Evolutionary conservation across 1,140 invertebrate genomes (phyloP).

Genomic region (Listronotus oregonensis): DNA sequence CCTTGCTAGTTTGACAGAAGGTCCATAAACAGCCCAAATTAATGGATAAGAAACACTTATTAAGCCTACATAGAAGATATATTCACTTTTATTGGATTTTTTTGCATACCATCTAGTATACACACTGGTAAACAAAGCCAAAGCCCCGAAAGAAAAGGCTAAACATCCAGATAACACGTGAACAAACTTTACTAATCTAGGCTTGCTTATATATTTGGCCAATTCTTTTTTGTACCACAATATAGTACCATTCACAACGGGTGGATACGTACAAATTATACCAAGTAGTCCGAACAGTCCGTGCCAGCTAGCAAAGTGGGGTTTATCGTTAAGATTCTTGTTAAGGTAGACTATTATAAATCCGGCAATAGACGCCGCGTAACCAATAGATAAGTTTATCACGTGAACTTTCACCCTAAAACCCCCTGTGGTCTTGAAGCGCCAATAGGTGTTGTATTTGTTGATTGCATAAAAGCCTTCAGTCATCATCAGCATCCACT

Average conservation of each 20-base stretch:
- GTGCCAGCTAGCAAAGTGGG: slow-evolving; percentile 46
- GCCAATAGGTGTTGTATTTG: no score
- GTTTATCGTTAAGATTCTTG: slow-evolving; percentile 37
- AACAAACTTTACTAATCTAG: slow-evolving; percentile 41
- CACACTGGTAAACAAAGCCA: slow-evolving; percentile 45
- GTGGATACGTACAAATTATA: slow-evolving; percentile 34
- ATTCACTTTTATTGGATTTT: slow-evolving; percentile 32
- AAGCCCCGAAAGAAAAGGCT: slow-evolving; percentile 43
- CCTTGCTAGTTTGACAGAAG: slow-evolving; percentile 32
- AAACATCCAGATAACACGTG: slow-evolving; percentile 40
- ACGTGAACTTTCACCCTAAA: no score
- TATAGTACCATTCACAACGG: slow-evolving; percentile 37
- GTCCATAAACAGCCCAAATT: slow-evolving; percentile 41
- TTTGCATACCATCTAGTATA: slow-evolving; percentile 47
- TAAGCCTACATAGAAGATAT: slow-evolving; percentile 38
- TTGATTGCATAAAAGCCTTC: no score
- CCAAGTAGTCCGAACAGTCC: slow-evolving; percentile 43
- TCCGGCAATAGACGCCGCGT: no score
- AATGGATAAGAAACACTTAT: slow-evolving; percentile 29
- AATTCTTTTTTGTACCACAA: slow-evolving; percentile 42
- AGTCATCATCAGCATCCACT: no score
- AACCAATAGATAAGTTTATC: no score
- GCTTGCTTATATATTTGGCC: slow-evolving; percentile 26
- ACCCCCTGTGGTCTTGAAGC: no score
- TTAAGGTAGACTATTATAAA: no score